These are phyloP conservation scores for Aythya baeri DNA, from an alignment of 2,113 vertebrate genomes.

Conservation along the genomic window DNA sequence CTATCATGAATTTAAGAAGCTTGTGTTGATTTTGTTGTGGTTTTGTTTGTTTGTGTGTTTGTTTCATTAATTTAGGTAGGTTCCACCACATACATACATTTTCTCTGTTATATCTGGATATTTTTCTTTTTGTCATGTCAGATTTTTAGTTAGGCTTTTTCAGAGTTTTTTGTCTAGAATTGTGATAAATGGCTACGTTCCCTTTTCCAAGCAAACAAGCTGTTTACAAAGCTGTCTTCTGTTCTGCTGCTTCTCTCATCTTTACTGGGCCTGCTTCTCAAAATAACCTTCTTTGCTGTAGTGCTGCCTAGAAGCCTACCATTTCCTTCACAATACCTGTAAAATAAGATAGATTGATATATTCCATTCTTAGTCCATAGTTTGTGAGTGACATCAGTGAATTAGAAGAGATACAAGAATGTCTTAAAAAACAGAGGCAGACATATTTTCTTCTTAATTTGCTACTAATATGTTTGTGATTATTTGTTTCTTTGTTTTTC, in stretches of 20 bases:
- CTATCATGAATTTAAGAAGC: neutral
- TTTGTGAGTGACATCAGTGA: neutral
- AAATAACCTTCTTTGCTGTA: neutral
- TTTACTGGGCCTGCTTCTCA: neutral
- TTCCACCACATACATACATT: neutral
- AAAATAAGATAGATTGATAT: neutral
- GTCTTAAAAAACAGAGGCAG: neutral
- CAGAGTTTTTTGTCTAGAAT: neutral
- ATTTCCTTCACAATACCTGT: neutral
- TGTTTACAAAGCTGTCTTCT: neutral
- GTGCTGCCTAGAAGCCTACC: neutral
- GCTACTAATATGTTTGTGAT: neutral
- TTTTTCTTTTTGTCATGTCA: neutral
- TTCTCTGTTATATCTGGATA: neutral
- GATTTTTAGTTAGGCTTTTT: neutral
- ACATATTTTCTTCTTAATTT: neutral
- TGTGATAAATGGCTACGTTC: neutral
- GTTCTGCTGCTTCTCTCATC: neutral
- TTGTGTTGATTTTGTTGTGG: neutral
- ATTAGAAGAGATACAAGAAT: neutral
- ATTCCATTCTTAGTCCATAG: neutral
- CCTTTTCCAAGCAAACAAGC: neutral
- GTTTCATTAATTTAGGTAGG: neutral
- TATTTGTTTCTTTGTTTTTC: neutral
- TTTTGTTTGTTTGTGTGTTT: neutral